Evolutionary conservation across 2,113 vertebrate genomes (phyloP).

Genomic region (Paramisgurnus dabryanus): DNA sequence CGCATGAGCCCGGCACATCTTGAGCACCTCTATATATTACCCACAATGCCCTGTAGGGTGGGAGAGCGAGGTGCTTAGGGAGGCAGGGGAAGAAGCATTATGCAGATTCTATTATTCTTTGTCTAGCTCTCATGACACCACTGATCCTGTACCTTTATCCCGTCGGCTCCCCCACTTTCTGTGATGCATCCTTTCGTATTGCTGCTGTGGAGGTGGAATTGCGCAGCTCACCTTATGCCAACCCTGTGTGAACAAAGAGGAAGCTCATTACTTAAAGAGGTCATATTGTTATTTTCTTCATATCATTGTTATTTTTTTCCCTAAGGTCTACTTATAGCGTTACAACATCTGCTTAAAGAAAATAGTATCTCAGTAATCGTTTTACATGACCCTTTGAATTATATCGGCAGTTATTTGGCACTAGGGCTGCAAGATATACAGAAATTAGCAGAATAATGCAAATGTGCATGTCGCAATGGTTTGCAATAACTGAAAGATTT

Average conservation of each 20-base stretch:
- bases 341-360: neutral
- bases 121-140: conserved; percentile 62
- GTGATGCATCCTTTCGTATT: conserved; percentile 68
- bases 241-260: conserved; percentile 7
- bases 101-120: conserved; percentile 70
- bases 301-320: neutral
- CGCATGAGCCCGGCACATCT: conserved; percentile 49
- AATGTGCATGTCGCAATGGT: no score
- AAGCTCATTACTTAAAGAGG: neutral
- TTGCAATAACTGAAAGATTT: no score
- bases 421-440: no score
- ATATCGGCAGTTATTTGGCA: neutral
- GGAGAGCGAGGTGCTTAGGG: conserved; percentile 14
- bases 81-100: conserved; percentile 41
- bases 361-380: neutral
- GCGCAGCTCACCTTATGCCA: neutral
- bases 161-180: conserved; percentile 57
- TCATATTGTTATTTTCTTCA: neutral
- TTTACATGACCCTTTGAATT: neutral
- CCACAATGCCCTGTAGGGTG: conserved; percentile 47
- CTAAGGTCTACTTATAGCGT: neutral
- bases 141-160: conserved; percentile 58
- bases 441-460: no score
- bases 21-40: conserved; percentile 58
- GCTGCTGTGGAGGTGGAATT: conserved; percentile 56